Evolutionary conservation across 2,113 vertebrate genomes (phyloP).

Genomic region (Lepisosteus oculatus): DNA sequence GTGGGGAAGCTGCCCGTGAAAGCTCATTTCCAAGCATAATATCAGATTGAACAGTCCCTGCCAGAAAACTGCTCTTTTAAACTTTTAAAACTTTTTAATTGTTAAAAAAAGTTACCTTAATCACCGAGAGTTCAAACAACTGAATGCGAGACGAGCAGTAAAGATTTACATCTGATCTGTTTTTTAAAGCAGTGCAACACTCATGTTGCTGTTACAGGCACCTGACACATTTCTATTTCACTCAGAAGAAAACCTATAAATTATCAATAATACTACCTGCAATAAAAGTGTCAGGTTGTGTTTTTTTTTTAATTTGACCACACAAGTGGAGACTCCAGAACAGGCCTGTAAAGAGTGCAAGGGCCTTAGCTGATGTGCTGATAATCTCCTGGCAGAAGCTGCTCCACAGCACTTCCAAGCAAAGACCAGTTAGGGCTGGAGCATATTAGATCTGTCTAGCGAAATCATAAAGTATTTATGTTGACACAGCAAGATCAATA

Average conservation of each 20-base stretch:
- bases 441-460: no score
- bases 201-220: no score
- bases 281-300: constrained; percentile 56
- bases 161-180: no score
- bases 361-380: constrained; percentile 11
- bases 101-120: no score
- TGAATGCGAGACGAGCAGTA: background rate
- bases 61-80: background rate
- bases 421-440: background rate
- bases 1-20: no score
- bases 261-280: constrained; percentile 57
- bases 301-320: constrained; percentile 51
- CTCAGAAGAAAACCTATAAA: constrained; percentile 54
- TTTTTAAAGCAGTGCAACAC: no score
- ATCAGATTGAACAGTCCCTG: no score
- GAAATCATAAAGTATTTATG: background rate
- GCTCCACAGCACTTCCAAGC: background rate
- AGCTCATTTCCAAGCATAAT: no score
- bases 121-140: background rate
- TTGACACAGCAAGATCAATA: background rate
- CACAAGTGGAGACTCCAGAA: constrained; percentile 35
- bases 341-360: background rate
- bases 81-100: constrained; percentile 14
- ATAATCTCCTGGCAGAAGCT: background rate
- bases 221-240: background rate